Evolutionary conservation across 2,888 invertebrate species (phyloP), one percentile per base, ranked within the genome.

Genomic region (Lasioglossum figueresi): DNA sequence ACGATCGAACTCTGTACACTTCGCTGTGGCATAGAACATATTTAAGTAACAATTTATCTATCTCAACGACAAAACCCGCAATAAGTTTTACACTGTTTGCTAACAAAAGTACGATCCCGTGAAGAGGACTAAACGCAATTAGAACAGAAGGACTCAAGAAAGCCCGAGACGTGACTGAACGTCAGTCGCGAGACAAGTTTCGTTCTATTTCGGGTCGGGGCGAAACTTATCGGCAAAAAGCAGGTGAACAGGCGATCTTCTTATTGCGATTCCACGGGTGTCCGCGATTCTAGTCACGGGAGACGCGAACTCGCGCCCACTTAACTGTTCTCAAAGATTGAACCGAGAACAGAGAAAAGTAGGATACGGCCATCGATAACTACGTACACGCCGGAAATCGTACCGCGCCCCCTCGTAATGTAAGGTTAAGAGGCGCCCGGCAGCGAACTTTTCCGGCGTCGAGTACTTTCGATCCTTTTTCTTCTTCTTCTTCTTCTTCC

Each of bases 341-440:
- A 63, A 76, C 63, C 63, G 48, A 23, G 56, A 76, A 34, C 66
- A 80, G 63, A 45, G 59, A 37, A 34, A 80, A 80, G 68, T 52
- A 70, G 74, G 74, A 82, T 79, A 71, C 76, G 72, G 31, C 63
- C 76, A 75, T 79, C 83, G 83, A 86, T 88, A 88, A 70, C 76
- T 81, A 73, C 76, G 71, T 73, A 52, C 45, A 59, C 72, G 71
- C 56, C 63, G 31, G 66, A 81, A 87, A 76, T 82, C 40, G 76
- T 76, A 77, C 56, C 72, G 43, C 66, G 66, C 31, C 40, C n/a
- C 16, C 40, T 68, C 59, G 70, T 86, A 86, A 80, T 73, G 52
- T 81, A 86, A 72, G 74, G 66, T 86, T 80, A 83, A 80, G 68
- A 68, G 68, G 37, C 23, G 23, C 68, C 68, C 23, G 48, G 40